phyloP scores from a whole-genome alignment of 2,113 vertebrate genomes.

The Ochotona curzoniae region DNA sequence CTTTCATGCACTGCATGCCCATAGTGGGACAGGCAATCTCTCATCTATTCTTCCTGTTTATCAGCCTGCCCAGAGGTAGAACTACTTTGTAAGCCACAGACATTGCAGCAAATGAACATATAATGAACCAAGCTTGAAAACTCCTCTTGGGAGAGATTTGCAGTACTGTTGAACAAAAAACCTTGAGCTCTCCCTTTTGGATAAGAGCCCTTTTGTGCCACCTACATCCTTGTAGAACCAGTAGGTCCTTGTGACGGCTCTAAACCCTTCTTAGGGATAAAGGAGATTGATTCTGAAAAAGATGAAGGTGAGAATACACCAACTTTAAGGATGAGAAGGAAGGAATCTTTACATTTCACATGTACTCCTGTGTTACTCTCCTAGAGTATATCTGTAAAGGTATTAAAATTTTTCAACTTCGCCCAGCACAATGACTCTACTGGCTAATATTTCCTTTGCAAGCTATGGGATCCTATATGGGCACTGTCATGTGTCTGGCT shows the following conservation, averaged over 20 bases:
- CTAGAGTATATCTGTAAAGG: not conserved
- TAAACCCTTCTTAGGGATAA: not conserved
- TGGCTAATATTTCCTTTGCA: no score
- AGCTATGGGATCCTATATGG: no score
- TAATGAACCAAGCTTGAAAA: not conserved
- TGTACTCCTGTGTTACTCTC: not conserved
- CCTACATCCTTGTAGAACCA: not conserved
- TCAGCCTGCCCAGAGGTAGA: not conserved
- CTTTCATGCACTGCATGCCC: not conserved
- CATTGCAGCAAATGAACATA: not conserved
- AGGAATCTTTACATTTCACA: not conserved
- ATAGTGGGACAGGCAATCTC: not conserved
- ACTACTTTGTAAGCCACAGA: not conserved
- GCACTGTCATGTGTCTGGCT: no score
- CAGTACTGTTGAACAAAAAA: not conserved
- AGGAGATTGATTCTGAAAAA: not conserved
- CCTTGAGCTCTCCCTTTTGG: not conserved
- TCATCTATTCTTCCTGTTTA: not conserved
- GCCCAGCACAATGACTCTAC: not conserved
- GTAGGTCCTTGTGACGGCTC: not conserved
- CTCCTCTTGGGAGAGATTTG: not conserved
- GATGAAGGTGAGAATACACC: not conserved
- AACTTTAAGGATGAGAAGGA: not conserved
- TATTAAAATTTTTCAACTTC: not conserved
- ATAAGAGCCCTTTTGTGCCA: not conserved